Conservation (phyloP, 2,797 vertebrate genomes). For the Protosalanx chinensis region DNA sequence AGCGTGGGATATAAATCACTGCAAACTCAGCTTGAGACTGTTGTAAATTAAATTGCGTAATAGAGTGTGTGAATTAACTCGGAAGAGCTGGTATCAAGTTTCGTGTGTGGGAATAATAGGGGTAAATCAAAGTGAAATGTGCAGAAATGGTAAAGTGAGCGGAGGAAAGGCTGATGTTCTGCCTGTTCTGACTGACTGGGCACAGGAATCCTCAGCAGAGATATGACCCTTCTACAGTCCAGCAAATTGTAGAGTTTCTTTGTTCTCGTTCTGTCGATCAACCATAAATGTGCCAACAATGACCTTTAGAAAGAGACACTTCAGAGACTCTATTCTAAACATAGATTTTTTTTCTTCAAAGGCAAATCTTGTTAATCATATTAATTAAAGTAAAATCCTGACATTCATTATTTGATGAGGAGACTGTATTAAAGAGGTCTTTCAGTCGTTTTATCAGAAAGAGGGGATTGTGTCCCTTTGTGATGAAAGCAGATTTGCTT, state of each 20-base stretch:
- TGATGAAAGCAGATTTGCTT: slow-evolving; percentile 23
- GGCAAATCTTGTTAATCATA: slow-evolving; percentile 10
- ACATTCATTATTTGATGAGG: too few relatives aligned
- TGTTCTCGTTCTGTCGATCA: background rate
- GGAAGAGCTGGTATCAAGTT: slow-evolving; percentile 45
- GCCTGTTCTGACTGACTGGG: too few relatives aligned
- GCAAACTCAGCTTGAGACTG: slow-evolving; percentile 41
- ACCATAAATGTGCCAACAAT: background rate
- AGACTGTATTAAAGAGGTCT: background rate
- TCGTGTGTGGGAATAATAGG: slow-evolving; percentile 27
- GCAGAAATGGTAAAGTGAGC: background rate
- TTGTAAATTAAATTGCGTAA: slow-evolving; percentile 63
- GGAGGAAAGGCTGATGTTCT: background rate
- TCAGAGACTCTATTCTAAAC: background rate
- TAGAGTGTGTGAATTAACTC: slow-evolving; percentile 53
- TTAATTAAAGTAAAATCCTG: slow-evolving; percentile 24
- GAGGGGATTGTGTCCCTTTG: slow-evolving; percentile 1
- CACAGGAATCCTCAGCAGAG: too few relatives aligned
- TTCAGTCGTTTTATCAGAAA: slow-evolving; percentile 18
- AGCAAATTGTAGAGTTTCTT: too few relatives aligned
- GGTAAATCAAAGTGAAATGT: slow-evolving; percentile 34
- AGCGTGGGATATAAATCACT: slow-evolving; percentile 55
- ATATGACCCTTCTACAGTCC: too few relatives aligned
- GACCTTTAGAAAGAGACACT: background rate
- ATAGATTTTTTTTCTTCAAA: slow-evolving; percentile 14